These are phyloP conservation scores for Chrysogorgia sp. DNA, from an alignment of 92 coral and sea anemone species.

Conservation along the genomic window DNA sequence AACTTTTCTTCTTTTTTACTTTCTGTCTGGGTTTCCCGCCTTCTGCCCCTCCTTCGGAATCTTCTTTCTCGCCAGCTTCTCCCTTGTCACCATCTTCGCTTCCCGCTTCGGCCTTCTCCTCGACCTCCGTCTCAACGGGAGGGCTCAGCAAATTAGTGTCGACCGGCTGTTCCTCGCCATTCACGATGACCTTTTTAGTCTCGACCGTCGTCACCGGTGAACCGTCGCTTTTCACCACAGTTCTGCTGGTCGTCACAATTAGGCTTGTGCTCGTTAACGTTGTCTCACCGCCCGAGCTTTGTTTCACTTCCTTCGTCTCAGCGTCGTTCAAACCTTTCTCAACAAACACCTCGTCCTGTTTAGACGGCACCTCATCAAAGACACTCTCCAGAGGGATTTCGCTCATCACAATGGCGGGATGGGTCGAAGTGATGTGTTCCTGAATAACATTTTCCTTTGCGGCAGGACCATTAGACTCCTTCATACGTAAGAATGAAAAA, in stretches of 20 bases:
- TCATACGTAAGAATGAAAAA: neutral
- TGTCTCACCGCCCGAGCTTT: neutral
- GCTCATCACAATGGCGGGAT: slow-evolving; percentile 37
- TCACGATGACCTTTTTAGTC: slow-evolving; percentile 35
- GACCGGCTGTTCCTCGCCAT: slow-evolving; percentile 36
- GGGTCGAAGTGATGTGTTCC: slow-evolving; percentile 8
- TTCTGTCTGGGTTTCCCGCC: slow-evolving; percentile 64
- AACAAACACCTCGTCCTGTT: slow-evolving; percentile 14
- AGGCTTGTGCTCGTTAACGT: neutral
- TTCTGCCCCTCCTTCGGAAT: slow-evolving; percentile 61
- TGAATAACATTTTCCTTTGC: neutral
- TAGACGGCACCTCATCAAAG: slow-evolving; percentile 25
- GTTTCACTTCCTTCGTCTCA: slow-evolving; percentile 68
- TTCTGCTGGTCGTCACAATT: slow-evolving; percentile 40
- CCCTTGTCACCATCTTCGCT: slow-evolving; percentile 54
- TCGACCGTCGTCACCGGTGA: slow-evolving; percentile 30
- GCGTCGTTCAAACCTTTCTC: slow-evolving; percentile 78
- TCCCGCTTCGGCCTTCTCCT: slow-evolving; percentile 50
- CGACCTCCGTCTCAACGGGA: slow-evolving; percentile 59
- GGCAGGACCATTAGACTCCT: slow-evolving; percentile 3
- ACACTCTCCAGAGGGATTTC: slow-evolving; percentile 22
- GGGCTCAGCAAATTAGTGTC: slow-evolving; percentile 38
- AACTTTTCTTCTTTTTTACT: slow-evolving; percentile 89
- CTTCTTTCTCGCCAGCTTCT: slow-evolving; percentile 53
- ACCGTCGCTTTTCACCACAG: slow-evolving; percentile 46